A percentile compares a stretch with the other conserved stretches of the same genome.
phyloP scores from a whole-genome alignment of 1,140 invertebrate genomes.

The Drosophila ercepeae region DNA sequence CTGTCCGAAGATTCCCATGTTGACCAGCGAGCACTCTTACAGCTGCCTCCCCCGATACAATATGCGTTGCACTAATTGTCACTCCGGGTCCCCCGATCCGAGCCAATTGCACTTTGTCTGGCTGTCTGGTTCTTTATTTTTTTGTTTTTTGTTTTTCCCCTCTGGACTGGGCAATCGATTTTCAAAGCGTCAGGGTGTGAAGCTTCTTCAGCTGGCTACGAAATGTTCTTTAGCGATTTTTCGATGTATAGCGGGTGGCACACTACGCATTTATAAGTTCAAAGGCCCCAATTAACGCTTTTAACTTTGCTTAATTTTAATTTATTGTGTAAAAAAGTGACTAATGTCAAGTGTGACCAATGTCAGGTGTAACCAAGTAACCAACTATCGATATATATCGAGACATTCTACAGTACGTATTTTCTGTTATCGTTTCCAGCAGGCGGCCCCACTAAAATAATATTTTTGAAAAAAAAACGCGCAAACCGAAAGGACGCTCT shows the following conservation, averaged over 20 bases:
- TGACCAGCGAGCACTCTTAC: slow-evolving; percentile 36
- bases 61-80: slow-evolving; percentile 13
- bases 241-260: neutral
- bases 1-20: slow-evolving; percentile 88
- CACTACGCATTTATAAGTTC: neutral
- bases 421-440: neutral
- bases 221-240: neutral
- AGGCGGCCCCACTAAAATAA: slow-evolving; percentile 15
- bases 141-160: slow-evolving; percentile 27
- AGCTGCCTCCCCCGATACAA: slow-evolving; percentile 39
- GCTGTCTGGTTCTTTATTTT: slow-evolving; percentile 24
- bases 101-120: slow-evolving; percentile 44
- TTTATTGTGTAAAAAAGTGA: slow-evolving; percentile 70
- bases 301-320: slow-evolving; percentile 47
- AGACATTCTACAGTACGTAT: neutral
- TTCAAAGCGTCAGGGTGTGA: slow-evolving; percentile 44
- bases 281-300: slow-evolving; percentile 15
- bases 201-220: neutral
- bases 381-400: neutral
- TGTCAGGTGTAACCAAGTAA: neutral
- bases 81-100: slow-evolving; percentile 2
- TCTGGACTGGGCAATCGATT: slow-evolving; percentile 60
- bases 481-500: slow-evolving; percentile 44
- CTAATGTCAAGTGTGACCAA: slow-evolving; percentile 56
- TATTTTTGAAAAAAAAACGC: slow-evolving; percentile 66